phyloP scores from a whole-genome alignment of 2,888 invertebrate genomes.

The Zygothrica quintamaculata region DNA sequence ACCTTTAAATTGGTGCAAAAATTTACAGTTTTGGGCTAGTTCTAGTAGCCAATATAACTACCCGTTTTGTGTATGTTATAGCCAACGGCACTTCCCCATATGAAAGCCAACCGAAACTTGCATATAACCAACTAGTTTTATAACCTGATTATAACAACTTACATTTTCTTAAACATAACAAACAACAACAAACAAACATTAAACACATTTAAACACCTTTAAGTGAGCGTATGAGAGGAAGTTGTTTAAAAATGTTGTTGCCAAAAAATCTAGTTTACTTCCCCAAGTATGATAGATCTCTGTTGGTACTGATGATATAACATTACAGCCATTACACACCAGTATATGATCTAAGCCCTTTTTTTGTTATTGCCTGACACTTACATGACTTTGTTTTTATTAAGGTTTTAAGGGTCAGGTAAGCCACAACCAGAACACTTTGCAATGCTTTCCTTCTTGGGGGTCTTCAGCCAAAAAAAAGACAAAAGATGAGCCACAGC shows the following conservation, averaged over 20 bases:
- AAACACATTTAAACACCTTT: neutral
- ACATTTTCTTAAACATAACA: neutral
- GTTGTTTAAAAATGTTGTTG: neutral
- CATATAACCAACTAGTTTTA: neutral
- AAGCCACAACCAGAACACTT: slow-evolving; percentile 36
- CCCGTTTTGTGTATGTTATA: no score
- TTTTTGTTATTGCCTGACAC: slow-evolving; percentile 22
- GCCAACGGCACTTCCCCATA: no score
- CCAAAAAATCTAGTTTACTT: slow-evolving; percentile 11
- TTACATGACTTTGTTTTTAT: slow-evolving; percentile 27
- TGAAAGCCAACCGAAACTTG: no score
- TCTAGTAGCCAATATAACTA: no score
- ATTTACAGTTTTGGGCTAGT: no score
- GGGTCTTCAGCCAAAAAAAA: no score
- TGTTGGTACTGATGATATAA: slow-evolving; percentile 26
- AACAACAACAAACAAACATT: neutral
- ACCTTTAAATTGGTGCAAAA: no score
- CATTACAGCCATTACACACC: neutral
- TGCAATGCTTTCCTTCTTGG: slow-evolving; percentile 1
- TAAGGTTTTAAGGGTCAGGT: slow-evolving; percentile 31
- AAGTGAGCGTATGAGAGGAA: neutral
- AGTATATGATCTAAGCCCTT: slow-evolving; percentile 25
- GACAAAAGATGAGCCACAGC: slow-evolving; percentile 53
- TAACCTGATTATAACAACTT: slow-evolving; percentile 1
- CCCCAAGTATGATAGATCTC: slow-evolving; percentile 3